phyloP scores from a whole-genome alignment of 2,113 vertebrate species.

The Nesogale talazaci region DNA sequence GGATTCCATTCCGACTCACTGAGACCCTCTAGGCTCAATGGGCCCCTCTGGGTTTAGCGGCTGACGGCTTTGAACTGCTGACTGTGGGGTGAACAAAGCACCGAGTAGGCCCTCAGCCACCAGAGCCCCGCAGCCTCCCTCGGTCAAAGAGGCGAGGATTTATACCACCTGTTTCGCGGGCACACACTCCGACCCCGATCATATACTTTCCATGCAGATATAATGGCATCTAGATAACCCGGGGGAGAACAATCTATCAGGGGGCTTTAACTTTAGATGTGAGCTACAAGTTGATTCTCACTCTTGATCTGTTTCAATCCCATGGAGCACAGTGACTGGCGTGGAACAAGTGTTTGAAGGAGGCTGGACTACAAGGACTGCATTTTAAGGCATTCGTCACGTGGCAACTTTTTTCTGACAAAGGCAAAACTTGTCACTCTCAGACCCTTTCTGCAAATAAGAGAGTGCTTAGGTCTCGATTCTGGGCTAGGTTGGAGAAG shows the following conservation, averaged over 20 bases:
- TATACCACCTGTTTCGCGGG: background rate
- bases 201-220: conserved; percentile 32
- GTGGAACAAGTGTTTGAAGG: background rate
- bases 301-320: background rate
- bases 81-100: too few relatives aligned
- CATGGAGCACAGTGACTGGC: conserved; percentile 6
- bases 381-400: background rate
- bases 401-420: background rate
- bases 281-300: conserved; percentile 45
- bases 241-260: conserved; percentile 13
- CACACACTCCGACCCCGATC: background rate
- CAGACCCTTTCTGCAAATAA: background rate
- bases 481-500: background rate
- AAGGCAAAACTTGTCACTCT: background rate
- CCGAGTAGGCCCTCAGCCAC: too few relatives aligned
- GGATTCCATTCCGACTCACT: background rate
- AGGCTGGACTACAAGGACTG: conserved; percentile 6
- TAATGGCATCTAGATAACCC: conserved; percentile 59
- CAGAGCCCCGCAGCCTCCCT: too few relatives aligned
- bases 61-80: background rate
- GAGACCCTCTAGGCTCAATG: too few relatives aligned
- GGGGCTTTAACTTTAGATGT: conserved; percentile 40
- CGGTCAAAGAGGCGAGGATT: background rate
- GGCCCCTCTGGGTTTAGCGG: too few relatives aligned
- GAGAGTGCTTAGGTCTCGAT: background rate